These are phyloP conservation scores for Tragopan temminckii DNA, from an alignment of 2,797 vertebrate species.

Conservation along the genomic window DNA sequence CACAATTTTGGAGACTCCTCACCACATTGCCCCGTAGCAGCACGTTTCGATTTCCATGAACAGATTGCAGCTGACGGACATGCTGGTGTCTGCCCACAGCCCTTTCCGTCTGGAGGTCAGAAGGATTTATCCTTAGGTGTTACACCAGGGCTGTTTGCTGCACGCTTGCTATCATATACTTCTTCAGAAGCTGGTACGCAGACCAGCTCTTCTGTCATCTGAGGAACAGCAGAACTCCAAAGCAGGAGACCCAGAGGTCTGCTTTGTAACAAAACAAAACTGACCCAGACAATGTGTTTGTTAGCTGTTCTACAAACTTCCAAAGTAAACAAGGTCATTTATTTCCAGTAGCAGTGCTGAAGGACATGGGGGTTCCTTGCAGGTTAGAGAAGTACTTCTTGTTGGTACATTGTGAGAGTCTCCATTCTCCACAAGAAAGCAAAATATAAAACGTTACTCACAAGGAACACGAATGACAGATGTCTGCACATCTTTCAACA, in stretches of 20 bases:
- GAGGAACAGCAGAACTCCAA: not conserved
- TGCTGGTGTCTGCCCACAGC: not conserved
- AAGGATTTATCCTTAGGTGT: not conserved
- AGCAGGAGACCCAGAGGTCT: not conserved
- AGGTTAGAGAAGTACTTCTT: not conserved
- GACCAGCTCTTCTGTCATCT: not conserved
- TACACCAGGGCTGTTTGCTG: not conserved
- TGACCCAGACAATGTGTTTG: not conserved
- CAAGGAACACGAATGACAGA: not conserved
- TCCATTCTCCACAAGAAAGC: not conserved
- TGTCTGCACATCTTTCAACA: not conserved
- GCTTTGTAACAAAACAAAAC: not conserved
- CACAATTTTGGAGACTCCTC: not conserved
- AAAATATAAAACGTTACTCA: not conserved
- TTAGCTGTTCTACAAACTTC: not conserved
- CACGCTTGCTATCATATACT: not conserved
- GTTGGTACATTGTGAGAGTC: not conserved
- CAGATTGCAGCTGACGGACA: not conserved
- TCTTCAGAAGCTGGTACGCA: not conserved
- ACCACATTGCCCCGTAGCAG: not conserved
- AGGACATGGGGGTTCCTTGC: not conserved
- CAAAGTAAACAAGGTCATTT: not conserved
- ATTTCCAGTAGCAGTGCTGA: not conserved
- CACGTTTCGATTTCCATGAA: rapidly evolving
- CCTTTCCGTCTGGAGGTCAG: not conserved